Percentiles rank a stretch among this genome's conserved stretches.
phyloP scores from a whole-genome alignment of 2,888 invertebrate genomes.

The Drosophila antonietae region DNA sequence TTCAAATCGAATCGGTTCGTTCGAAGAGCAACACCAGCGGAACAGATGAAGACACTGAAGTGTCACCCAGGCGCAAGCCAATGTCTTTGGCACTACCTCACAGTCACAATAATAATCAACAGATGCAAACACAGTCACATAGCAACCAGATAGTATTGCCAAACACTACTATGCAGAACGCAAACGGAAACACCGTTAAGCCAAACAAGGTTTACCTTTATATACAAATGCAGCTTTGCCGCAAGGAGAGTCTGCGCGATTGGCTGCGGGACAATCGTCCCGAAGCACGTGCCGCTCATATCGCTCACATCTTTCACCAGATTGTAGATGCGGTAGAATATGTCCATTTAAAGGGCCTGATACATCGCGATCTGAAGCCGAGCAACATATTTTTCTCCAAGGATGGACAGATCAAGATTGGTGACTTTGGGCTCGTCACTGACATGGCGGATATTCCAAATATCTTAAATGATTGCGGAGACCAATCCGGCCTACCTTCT shows the following conservation, averaged over 20 bases:
- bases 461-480: constrained; percentile 78
- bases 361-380: constrained; percentile 98
- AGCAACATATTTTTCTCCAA: constrained; percentile 97
- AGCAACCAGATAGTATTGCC: constrained; percentile 33
- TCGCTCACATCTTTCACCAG: constrained; percentile 92
- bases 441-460: constrained; percentile 89
- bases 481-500: constrained; percentile 76
- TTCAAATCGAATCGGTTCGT: constrained; percentile 84
- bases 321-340: constrained; percentile 98
- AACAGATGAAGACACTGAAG: constrained; percentile 42
- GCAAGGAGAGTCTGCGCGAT: constrained; percentile 94
- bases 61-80: constrained; percentile 68
- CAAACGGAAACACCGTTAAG: constrained; percentile 35
- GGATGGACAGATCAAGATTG: constrained; percentile 96
- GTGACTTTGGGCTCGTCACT: constrained; percentile 99
- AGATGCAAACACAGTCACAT: constrained; percentile 21
- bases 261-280: constrained; percentile 90
- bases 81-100: constrained; percentile 81
- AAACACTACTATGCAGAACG: constrained; percentile 44
- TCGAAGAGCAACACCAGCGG: constrained; percentile 63
- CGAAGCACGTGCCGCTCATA: constrained; percentile 85
- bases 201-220: constrained; percentile 90
- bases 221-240: constrained; percentile 99
- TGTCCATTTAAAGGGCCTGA: constrained; percentile 95
- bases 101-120: constrained; percentile 48